Evolutionary conservation across 2,113 vertebrate genomes (phyloP), one percentile per base, ranked within the genome.

Genomic region (Turdus rufiventris): DNA sequence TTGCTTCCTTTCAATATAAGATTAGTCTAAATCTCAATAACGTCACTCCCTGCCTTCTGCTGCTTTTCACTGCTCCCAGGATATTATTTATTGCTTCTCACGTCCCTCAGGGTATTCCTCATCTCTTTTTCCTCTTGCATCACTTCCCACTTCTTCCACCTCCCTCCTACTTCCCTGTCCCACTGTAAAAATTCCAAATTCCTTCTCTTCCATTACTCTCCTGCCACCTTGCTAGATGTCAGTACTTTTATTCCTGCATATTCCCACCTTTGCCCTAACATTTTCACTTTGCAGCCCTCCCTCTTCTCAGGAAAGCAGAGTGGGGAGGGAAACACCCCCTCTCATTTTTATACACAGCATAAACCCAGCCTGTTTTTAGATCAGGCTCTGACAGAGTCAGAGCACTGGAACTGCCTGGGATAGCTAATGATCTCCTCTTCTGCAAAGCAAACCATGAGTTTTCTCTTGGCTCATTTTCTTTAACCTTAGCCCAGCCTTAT

Each of bases 391-490:
- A 65, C 79, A 91, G 80, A 94, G 75, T 63, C 68, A 77, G 60
- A 79, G 56, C 58, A 80, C 28, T 85, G 60, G 54, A 95, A 60
- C 72, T 91, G 91, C 90, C 45, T 93, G 40, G 79, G 90, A 77
- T 71, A 75, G 76, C 61, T 93, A 96, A 96, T 88, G 79, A 96
- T 91, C 72, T 95, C 91, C 93, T 93, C 79, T 90, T 61, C 79
- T 88, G 82, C 94, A 91, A 86, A 84, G 79, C 88, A 93, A 90
- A 75, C 73, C 60, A 68, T 33, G 75, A 96, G 65, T 78, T 74
- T 96, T 81, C 36, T 94, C 60, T 84, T 86, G 76, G 71, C 61
- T 97, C 11, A 0, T 88, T 96, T 68, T 90, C 65, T 91, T 86
- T 90, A 72, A 86, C 85, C 83, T 85, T 56, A 93, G 29, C 33